phyloP scores from a whole-genome alignment of 1,140 invertebrate species.

The Zeugodacus cucurbitae region DNA sequence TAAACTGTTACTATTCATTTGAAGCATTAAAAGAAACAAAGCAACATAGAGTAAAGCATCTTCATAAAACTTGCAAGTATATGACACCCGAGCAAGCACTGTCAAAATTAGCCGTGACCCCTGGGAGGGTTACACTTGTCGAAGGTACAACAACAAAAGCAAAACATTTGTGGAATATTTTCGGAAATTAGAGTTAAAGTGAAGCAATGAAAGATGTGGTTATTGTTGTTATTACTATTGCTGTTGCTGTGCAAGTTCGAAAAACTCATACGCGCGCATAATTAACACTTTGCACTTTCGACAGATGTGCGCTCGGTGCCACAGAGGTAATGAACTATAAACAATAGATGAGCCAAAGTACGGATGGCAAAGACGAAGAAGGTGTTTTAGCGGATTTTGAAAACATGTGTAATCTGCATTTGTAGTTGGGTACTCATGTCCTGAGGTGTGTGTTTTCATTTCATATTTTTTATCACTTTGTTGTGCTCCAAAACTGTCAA shows the following conservation, averaged over 20 bases:
- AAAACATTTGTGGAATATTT: background rate
- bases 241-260: background rate
- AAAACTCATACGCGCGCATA: background rate
- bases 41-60: background rate
- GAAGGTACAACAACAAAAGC: background rate
- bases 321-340: background rate
- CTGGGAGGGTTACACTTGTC: background rate
- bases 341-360: background rate
- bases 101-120: background rate
- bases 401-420: background rate
- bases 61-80: too few relatives aligned
- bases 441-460: background rate
- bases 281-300: slow-evolving; percentile 5
- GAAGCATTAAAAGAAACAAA: background rate
- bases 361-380: background rate
- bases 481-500: background rate
- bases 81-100: background rate
- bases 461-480: background rate
- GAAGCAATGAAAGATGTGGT: background rate
- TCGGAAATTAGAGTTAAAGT: background rate
- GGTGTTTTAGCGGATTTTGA: background rate
- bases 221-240: background rate
- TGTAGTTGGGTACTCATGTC: background rate
- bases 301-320: background rate
- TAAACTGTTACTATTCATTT: background rate